Evolutionary conservation across 2,113 vertebrate genomes (phyloP).

Genomic region (Sinosuthora webbiana): DNA sequence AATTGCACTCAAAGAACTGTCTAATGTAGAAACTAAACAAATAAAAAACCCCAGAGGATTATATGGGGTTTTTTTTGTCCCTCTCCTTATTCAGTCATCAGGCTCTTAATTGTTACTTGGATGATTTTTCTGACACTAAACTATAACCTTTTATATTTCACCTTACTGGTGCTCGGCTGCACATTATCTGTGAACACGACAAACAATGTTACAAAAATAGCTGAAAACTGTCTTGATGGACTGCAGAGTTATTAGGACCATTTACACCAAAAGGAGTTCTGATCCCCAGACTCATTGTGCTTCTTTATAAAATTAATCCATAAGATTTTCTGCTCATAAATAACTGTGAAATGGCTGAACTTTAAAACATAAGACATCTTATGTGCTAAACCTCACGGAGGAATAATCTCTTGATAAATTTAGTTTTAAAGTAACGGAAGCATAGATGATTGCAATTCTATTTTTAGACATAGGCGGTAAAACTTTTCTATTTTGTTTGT

Average conservation of each 20-base stretch:
- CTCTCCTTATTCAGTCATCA: not conserved
- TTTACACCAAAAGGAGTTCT: not conserved
- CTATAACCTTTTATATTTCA: not conserved
- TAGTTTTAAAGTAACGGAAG: constrained; percentile 46
- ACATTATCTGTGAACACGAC: not conserved
- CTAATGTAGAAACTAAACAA: constrained; percentile 30
- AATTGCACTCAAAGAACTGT: constrained; percentile 46
- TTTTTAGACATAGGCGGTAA: not conserved
- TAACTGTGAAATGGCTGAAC: constrained; percentile 53
- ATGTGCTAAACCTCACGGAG: constrained; percentile 41
- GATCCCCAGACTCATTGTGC: not conserved
- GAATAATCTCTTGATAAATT: constrained; percentile 60
- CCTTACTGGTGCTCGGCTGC: not conserved
- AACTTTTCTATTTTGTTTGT: not conserved
- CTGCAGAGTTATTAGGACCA: not conserved
- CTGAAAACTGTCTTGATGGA: not conserved
- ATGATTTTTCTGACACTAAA: not conserved
- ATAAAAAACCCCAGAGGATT: not conserved
- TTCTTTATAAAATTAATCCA: constrained; percentile 19
- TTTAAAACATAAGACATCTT: constrained; percentile 38
- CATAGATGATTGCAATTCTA: constrained; percentile 48
- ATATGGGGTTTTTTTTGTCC: not conserved
- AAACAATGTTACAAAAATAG: not conserved
- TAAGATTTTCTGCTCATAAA: constrained; percentile 43
- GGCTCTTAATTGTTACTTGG: not conserved